Percentiles rank a stretch among this genome's conserved stretches.
Conservation (phyloP, 2,888 invertebrate genomes). For the Brachynemurus nebulosus region DNA sequence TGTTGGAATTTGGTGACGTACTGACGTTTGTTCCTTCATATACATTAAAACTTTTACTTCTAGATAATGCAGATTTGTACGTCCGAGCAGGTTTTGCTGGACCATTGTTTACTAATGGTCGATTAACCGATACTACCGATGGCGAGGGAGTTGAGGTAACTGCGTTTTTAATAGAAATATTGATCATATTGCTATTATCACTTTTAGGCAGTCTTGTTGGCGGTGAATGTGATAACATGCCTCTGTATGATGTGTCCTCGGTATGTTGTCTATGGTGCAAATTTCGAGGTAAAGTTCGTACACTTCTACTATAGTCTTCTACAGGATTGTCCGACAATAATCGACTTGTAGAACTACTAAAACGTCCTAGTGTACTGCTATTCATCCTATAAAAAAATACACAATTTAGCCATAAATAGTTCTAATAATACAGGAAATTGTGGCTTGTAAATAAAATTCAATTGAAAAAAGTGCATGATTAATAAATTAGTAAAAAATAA, state of each 20-base stretch:
- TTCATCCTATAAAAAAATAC: conserved; percentile 44
- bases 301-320: conserved; percentile 43
- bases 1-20: not conserved
- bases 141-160: conserved; percentile 29
- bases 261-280: conserved; percentile 23
- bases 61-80: conserved; percentile 55
- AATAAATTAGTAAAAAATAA: too few species aligned
- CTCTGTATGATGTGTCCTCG: conserved; percentile 14
- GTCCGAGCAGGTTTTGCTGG: conserved; percentile 69
- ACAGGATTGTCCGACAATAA: conserved; percentile 42
- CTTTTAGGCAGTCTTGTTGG: conserved; percentile 34
- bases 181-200: conserved; percentile 42
- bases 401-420: too few species aligned
- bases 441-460: not conserved
- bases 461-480: too few species aligned
- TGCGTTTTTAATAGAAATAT: conserved; percentile 47
- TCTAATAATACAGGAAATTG: too few species aligned
- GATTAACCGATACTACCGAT: conserved; percentile 27
- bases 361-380: conserved; percentile 61
- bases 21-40: conserved; percentile 35
- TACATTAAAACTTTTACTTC: conserved; percentile 78
- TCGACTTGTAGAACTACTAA: conserved; percentile 69
- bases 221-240: conserved; percentile 10
- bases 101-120: conserved; percentile 31
- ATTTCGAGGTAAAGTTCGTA: conserved; percentile 64